These are phyloP conservation scores for Scolopax bukidnonensis DNA, from an alignment of 2,797 vertebrate species.

Conservation along the genomic window DNA sequence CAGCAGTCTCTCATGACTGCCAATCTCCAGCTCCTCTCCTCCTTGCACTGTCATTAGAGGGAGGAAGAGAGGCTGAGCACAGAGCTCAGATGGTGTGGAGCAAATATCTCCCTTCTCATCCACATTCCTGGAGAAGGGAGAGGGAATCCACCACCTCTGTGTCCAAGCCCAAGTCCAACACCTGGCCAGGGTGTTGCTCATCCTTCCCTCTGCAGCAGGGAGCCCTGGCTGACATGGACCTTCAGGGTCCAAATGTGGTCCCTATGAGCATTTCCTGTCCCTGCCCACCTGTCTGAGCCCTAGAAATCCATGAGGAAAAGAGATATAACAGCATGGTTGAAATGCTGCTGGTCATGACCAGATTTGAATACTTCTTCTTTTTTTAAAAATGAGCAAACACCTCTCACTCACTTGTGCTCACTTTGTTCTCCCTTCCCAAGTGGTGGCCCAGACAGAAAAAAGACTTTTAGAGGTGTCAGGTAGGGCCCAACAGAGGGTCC, in stretches of 20 bases:
- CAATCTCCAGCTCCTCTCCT: not conserved
- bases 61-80: not conserved
- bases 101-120: not conserved
- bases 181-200: not conserved
- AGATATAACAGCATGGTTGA: not conserved
- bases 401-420: not conserved
- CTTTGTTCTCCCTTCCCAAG: not conserved
- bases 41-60: rapidly evolving
- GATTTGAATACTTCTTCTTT: too few relatives aligned
- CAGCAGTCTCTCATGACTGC: not conserved
- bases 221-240: not conserved
- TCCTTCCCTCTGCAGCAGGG: not conserved
- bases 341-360: not conserved
- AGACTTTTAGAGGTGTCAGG: not conserved
- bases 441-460: not conserved
- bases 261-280: not conserved
- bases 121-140: not conserved
- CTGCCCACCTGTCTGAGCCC: not conserved
- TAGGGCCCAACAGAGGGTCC: not conserved
- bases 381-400: not conserved
- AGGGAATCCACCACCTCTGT: not conserved
- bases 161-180: not conserved
- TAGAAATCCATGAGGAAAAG: not conserved
- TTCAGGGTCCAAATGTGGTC: not conserved
- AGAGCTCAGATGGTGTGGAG: not conserved